Evolutionary conservation across 1,140 invertebrate species (phyloP).

Genomic region (Trichoplusia ni): DNA sequence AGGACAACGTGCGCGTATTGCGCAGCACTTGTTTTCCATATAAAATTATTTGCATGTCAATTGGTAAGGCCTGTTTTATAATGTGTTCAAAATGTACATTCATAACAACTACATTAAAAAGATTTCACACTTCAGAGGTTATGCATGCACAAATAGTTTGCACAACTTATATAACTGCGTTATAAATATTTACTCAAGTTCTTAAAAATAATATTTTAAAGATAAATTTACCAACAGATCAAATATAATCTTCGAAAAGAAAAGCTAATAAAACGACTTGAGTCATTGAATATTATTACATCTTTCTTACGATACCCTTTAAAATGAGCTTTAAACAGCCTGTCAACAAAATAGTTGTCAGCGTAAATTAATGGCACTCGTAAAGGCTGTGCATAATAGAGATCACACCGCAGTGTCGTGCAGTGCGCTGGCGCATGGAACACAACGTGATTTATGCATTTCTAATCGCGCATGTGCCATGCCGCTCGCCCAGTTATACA

Average conservation of each 20-base stretch:
- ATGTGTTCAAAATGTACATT: background rate
- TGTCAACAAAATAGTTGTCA: slow-evolving; percentile 18
- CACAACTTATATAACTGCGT: no score
- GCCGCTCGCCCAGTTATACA: slow-evolving; percentile 33
- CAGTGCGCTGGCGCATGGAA: slow-evolving; percentile 35
- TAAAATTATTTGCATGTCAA: slow-evolving; percentile 22
- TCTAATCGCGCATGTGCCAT: slow-evolving; percentile 43
- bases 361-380: slow-evolving; percentile 17
- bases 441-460: slow-evolving; percentile 49
- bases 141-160: no score
- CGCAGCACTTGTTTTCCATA: slow-evolving; percentile 7
- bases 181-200: no score
- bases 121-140: no score
- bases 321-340: background rate
- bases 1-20: slow-evolving; percentile 7
- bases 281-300: background rate
- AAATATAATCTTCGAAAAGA: background rate
- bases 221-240: background rate
- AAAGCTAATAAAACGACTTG: background rate
- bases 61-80: slow-evolving; percentile 6
- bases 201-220: no score
- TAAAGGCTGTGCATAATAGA: slow-evolving; percentile 29
- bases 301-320: background rate
- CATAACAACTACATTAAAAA: no score
- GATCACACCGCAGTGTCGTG: slow-evolving; percentile 27